Percentiles rank a stretch among this genome's conserved stretches.
Evolutionary conservation across 2,113 vertebrate species (phyloP).

Genomic region (Salvelinus fontinalis): DNA sequence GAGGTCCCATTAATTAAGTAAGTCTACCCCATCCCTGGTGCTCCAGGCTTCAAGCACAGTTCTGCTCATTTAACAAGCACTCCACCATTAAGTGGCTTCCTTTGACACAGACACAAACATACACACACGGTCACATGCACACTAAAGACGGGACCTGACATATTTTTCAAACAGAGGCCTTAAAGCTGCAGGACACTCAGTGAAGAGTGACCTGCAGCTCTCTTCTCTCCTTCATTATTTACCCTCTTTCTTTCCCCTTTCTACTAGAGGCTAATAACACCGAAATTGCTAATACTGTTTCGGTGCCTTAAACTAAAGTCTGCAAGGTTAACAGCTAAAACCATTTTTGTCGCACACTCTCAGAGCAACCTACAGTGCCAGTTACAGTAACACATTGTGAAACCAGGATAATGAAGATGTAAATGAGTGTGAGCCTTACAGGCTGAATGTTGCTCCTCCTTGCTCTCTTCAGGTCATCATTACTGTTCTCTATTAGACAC

Average conservation of each 20-base stretch:
- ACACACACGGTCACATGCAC: conserved; percentile 12
- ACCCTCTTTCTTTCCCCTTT: background rate
- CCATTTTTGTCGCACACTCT: background rate
- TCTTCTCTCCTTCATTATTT: conserved; percentile 20
- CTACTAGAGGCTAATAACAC: too few species aligned
- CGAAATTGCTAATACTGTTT: conserved; percentile 41
- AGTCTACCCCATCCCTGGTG: background rate
- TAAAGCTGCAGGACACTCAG: conserved; percentile 51
- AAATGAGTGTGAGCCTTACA: too few species aligned
- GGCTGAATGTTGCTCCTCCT: conserved; percentile 27
- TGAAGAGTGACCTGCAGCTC: conserved; percentile 50
- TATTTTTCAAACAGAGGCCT: conserved; percentile 48
- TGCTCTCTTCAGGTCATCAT: conserved; percentile 37
- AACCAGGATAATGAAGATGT: too few species aligned
- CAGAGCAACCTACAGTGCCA: background rate
- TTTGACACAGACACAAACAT: conserved; percentile 27
- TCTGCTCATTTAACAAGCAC: conserved; percentile 52
- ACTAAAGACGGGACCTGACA: conserved; percentile 62
- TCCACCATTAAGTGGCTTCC: conserved; percentile 47
- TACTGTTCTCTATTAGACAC: background rate
- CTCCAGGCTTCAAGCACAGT: conserved; percentile 12
- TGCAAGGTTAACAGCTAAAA: conserved; percentile 16
- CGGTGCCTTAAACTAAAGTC: background rate
- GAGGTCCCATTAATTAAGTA: conserved; percentile 29
- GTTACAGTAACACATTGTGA: too few species aligned